Evolutionary conservation across 1,140 invertebrate species (phyloP), one percentile per base, ranked within the genome.

Genomic region (Lucilia cuprina): DNA sequence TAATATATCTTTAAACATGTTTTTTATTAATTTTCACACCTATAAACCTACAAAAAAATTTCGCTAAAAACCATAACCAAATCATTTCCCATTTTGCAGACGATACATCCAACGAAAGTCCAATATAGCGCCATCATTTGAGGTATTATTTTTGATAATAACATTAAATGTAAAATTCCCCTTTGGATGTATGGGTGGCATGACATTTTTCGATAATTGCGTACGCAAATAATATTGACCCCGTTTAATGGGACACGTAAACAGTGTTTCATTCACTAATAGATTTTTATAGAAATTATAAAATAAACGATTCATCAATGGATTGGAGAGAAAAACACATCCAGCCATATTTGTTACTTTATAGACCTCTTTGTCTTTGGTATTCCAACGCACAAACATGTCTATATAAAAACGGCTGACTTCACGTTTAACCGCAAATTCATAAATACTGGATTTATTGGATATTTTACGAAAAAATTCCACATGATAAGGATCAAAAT

Each of bases 231-330:
- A 4, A 17, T 77, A 77, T 2, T 2, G 1, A n/a, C 74, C 74
- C 35, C n/a, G 41, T 34, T 41, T 77, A 2, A 77, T 17, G 13
- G 74, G 74, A 41, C 74, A 77, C 3, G 19, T 41, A n/a, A 41
- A 19, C 2, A n/a, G 13, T 9, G 34, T 77, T n/a, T 14, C 3
- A 77, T 77, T 77, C 34, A 77, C 74, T 8, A 77, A 7, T 5
- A 82, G 21, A 50, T 82, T 82, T 12, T 82, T 49, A 82, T 82
- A 82, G 78, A 82, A 82, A 82, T 49, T 34, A 82, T 60, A 17
- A 55, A 82, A 82, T 7, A 82, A 21, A 13, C 47, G n/a, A 60
- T 60, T 50, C 47, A 60, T 30, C 17, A 82, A 8, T 0, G 78
- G 25, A 82, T 82, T 55, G 12, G 8, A 12, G 14, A 82, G 47